phyloP scores from a whole-genome alignment of 1,140 invertebrate genomes.

The Tetramorium alpestre region DNA sequence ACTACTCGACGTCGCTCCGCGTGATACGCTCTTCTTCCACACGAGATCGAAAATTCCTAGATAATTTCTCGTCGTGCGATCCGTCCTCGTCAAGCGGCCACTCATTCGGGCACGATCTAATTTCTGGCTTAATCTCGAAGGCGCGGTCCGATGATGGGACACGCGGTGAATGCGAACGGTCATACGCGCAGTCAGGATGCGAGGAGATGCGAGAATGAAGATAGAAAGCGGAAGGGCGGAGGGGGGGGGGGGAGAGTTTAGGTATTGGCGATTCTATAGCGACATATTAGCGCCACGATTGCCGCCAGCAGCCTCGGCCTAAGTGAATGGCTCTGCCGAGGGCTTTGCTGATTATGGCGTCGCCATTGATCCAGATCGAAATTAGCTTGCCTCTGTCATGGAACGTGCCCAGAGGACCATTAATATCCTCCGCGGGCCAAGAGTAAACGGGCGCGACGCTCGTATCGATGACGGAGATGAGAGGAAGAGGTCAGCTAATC shows the following conservation, averaged over 20 bases:
- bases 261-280: slow-evolving; percentile 55
- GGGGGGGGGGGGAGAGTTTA: background rate
- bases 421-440: slow-evolving; percentile 65
- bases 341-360: slow-evolving; percentile 74
- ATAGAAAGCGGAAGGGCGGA: background rate
- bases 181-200: slow-evolving; percentile 33
- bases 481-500: slow-evolving; percentile 35
- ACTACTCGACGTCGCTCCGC: slow-evolving; percentile 6
- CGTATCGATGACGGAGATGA: slow-evolving; percentile 33
- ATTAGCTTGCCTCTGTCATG: slow-evolving; percentile 73
- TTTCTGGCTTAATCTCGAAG: slow-evolving; percentile 64
- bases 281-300: slow-evolving; percentile 68
- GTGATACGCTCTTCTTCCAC: slow-evolving; percentile 10
- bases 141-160: background rate
- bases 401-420: slow-evolving; percentile 70
- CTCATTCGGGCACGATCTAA: slow-evolving; percentile 51
- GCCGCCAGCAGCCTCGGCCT: slow-evolving; percentile 63
- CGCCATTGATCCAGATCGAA: slow-evolving; percentile 74
- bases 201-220: background rate
- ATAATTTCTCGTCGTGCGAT: slow-evolving; percentile 28
- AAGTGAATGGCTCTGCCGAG: slow-evolving; percentile 73
- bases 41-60: slow-evolving; percentile 22
- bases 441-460: slow-evolving; percentile 27
- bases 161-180: slow-evolving; percentile 27
- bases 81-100: slow-evolving; percentile 1